Evolutionary conservation across 2,797 vertebrate genomes (phyloP).

Genomic region (Gorsachius magnificus): DNA sequence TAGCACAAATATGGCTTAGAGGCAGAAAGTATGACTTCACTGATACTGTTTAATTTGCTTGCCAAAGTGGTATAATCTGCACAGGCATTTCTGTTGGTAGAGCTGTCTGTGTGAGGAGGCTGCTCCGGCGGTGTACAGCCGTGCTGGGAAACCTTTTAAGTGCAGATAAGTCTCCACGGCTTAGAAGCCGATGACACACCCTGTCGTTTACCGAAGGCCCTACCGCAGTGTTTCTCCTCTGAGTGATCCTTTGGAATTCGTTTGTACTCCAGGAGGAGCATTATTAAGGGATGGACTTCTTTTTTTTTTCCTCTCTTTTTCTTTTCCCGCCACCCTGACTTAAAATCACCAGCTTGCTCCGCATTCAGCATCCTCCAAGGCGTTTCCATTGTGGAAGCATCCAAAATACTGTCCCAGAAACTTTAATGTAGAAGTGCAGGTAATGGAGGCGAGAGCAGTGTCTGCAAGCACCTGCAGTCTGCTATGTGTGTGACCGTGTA

Average conservation of each 20-base stretch:
- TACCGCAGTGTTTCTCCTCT: neutral
- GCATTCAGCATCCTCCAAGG: neutral
- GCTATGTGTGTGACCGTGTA: rapidly evolving
- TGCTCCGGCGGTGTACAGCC: neutral
- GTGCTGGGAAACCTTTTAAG: neutral
- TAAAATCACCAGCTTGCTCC: neutral
- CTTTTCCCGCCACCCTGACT: neutral
- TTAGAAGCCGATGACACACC: neutral
- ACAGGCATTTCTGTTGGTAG: neutral
- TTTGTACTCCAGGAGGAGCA: neutral
- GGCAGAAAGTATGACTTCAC: neutral
- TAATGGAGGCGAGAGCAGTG: neutral
- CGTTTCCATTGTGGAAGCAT: neutral
- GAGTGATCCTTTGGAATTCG: neutral
- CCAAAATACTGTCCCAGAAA: neutral
- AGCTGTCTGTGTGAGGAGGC: neutral
- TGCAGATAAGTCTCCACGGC: neutral
- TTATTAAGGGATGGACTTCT: neutral
- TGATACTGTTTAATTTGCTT: neutral
- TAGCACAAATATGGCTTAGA: neutral
- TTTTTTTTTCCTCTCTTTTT: neutral
- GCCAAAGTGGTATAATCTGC: neutral
- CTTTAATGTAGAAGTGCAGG: neutral
- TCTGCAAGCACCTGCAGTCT: neutral
- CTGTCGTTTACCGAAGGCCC: rapidly evolving